Conservation (phyloP, 2,113 vertebrate genomes). For the Pandion haliaetus region DNA sequence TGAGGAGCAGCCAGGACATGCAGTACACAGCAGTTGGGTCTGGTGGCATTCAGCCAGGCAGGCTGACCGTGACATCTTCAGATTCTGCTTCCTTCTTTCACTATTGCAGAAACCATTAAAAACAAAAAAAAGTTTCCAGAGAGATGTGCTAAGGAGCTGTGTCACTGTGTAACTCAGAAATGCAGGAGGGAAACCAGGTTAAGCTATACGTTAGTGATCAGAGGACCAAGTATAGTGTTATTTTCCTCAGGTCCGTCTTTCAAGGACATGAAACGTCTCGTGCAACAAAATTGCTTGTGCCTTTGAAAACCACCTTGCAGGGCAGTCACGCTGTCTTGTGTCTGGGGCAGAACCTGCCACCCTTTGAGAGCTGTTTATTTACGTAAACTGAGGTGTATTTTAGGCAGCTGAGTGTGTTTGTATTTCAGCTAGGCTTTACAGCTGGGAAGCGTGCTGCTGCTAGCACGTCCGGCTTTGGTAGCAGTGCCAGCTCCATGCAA, state of each 20-base stretch:
- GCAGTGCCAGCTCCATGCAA: neutral
- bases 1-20: neutral
- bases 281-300: accelerated
- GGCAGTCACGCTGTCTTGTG: accelerated
- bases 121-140: neutral
- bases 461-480: accelerated
- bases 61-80: neutral
- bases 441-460: neutral
- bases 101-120: neutral
- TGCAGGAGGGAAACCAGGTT: neutral
- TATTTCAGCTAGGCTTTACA: neutral
- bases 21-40: neutral
- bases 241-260: neutral
- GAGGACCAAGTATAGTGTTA: neutral
- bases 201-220: accelerated
- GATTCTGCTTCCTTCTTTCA: neutral
- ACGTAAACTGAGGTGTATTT: accelerated
- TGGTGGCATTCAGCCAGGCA: neutral
- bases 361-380: neutral
- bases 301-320: neutral
- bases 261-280: neutral
- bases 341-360: neutral
- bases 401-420: neutral
- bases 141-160: neutral
- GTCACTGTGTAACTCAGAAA: too few relatives aligned